Evolutionary conservation across 2,888 invertebrate genomes (phyloP), one percentile per base, ranked within the genome.

Genomic region (Noctua fimbriata): DNA sequence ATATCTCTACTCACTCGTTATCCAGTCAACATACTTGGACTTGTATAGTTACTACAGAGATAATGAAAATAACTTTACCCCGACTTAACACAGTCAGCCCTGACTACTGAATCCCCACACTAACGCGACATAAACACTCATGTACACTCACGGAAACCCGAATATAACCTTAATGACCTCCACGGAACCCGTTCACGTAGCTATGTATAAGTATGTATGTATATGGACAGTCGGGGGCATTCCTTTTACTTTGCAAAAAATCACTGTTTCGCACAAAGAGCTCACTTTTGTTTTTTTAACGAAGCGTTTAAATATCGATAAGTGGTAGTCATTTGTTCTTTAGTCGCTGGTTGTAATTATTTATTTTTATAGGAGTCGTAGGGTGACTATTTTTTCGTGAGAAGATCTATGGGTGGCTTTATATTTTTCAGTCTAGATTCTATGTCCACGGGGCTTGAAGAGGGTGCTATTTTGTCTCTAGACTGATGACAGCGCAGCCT

Each of bases 91-190:
- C 16, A 52, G 65, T 4, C 72, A 81, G 14, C 72, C 65, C 73
- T 79, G 18, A 66, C 69, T 69, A 63, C 76, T n/a, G 69, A 78
- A 73, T 24, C 41, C 65, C 65, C 44, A 69, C 73, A 77, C 71
- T 73, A 78, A 58, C 60, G 67, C 63, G 63, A 74, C 76, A 83
- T 79, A 80, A 83, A 77, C 76, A 82, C 74, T 79, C 71, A 47
- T 76, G 81, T 77, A 74, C 73, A 74, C 81, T 85, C 72, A 84
- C 87, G 88, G 87, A 81, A 87, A 89, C 86, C 89, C 85, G 87
- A 90, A 91, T 88, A 81, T 90, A 91, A 91, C 92, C 91, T 87
- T 89, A 89, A 90, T 89, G 91, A 92, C 92, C 92, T 92, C 91
- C 80, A 78, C 67, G 85, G 91, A 92, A 92, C 92, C 90, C 90